Conservation (phyloP, 2,797 vertebrate genomes). For the Chelonia mydas region DNA sequence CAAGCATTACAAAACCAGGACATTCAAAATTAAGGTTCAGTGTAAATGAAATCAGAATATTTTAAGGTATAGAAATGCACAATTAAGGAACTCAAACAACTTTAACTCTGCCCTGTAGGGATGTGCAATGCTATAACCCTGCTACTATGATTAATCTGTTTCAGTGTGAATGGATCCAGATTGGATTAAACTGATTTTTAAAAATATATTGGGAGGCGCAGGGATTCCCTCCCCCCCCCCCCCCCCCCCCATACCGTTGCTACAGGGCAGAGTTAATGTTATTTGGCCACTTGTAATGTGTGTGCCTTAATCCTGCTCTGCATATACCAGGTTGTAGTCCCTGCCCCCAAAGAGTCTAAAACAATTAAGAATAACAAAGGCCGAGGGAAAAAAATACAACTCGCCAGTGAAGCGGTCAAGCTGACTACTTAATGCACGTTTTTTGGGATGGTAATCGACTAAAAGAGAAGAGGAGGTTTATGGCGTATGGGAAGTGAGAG, state of each 20-base stretch:
- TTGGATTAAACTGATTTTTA: not conserved
- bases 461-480: not conserved
- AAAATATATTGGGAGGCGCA: not conserved
- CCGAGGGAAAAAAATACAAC: not conserved
- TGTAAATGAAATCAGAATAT: not conserved
- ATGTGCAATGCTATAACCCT: not conserved
- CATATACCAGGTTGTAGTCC: rapidly evolving
- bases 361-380: not conserved
- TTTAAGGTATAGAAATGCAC: not conserved
- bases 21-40: not conserved
- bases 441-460: not conserved
- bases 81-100: not conserved
- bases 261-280: not conserved
- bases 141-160: not conserved
- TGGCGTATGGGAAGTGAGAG: not conserved
- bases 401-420: not conserved
- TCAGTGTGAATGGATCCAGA: not conserved
- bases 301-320: not conserved
- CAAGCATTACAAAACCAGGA: rapidly evolving
- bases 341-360: not conserved
- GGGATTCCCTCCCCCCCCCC: not conserved
- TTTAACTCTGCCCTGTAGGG: not conserved
- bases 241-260: not conserved
- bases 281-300: not conserved
- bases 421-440: not conserved